Evolutionary conservation across 2,113 vertebrate genomes (phyloP), one percentile per base, ranked within the genome.

Genomic region (Tetraodon nigroviridis): DNA sequence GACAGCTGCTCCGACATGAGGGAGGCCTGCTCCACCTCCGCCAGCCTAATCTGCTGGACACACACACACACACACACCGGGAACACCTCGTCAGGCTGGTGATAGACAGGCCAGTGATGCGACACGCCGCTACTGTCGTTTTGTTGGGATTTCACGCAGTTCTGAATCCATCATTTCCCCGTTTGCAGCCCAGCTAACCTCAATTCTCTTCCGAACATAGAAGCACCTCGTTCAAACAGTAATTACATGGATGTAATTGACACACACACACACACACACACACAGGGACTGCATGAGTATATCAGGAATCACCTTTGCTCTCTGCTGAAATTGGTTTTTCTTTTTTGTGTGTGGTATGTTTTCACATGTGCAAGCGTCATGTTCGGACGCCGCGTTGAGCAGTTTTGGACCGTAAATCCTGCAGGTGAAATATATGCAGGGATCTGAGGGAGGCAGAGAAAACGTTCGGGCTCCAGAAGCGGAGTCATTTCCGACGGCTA

Each of bases 11-110:
- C 91, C 4, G 91, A 92, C 86, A 92, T 96, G 85, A 99, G 89
- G 29, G 97, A 99, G 59, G 94, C 91, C 46, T 89, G 94, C 88
- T 99, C 97, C 61, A 95, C 94, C 90, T 99, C 97, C 0, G 96
- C 97, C 84, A 99, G 80, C 67, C 90, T 92, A 51, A 98, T 91
- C 97, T 99, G 85, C 48, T 18, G 7, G 45, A 51, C 61, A 69
- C 17, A 73, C 54, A 58, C 62, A 56, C 24, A 29, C 11, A 0
- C 10, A 24, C n/a, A 14, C 61, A 51, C 24, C 2, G 16, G 0
- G 29, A 7, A 37, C 5, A 20, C 52, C 41, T 48, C 6, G 5
- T 5, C 32, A 12, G 32, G 32, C 13, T 44, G 16, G 42, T 44
- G 42, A 17, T 3, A 14, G 8, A 32, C 15, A 2, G 32, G 32